These are phyloP conservation scores for Smittia sp. DNA, from an alignment of 2,888 invertebrate species.

Conservation along the genomic window DNA sequence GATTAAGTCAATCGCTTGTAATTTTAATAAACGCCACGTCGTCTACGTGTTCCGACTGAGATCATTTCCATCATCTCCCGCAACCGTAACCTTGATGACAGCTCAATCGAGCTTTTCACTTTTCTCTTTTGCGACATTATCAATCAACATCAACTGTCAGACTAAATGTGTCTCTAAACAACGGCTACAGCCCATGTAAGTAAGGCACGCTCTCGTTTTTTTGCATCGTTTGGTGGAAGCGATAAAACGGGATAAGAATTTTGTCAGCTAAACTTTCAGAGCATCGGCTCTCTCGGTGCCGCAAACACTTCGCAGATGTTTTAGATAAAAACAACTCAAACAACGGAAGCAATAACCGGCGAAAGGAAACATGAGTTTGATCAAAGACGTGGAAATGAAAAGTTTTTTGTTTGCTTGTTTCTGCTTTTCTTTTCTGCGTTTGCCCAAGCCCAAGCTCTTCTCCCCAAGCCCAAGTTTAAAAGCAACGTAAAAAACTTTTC, in stretches of 20 bases:
- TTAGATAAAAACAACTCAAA: too few species aligned
- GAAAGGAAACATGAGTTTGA: background rate
- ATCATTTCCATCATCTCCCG: too few species aligned
- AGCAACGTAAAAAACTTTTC: background rate
- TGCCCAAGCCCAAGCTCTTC: background rate
- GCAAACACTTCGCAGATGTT: too few species aligned
- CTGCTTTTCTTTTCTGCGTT: background rate
- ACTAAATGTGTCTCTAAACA: background rate
- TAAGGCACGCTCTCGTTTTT: too few species aligned
- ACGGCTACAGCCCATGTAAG: background rate
- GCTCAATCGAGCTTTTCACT: constrained; percentile 3
- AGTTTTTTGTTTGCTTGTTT: background rate
- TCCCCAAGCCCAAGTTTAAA: background rate
- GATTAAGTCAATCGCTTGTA: too few species aligned
- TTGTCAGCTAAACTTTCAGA: too few species aligned
- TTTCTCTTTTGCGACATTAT: background rate
- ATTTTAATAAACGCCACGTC: too few species aligned
- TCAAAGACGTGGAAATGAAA: background rate
- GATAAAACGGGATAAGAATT: too few species aligned
- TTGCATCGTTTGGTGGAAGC: too few species aligned
- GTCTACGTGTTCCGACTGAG: too few species aligned
- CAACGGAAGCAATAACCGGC: too few species aligned
- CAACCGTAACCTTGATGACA: background rate
- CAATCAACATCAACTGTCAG: constrained; percentile 25
- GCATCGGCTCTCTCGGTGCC: too few species aligned